phyloP scores from a whole-genome alignment of 1,140 invertebrate genomes.

The Camponotus floridanus region DNA sequence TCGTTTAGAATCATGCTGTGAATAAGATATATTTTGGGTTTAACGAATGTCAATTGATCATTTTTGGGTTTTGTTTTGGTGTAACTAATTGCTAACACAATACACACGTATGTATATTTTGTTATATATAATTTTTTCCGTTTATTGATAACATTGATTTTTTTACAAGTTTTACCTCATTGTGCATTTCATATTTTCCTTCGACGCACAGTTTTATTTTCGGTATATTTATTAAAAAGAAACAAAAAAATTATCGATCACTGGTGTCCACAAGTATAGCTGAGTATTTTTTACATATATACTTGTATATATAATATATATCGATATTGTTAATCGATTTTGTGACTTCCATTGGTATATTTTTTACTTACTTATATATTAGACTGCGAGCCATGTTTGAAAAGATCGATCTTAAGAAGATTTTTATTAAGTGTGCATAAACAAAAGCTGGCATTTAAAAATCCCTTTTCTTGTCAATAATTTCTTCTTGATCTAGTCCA shows the following conservation, averaged over 20 bases:
- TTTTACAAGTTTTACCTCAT: constrained; percentile 49
- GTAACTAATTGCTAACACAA: constrained; percentile 77
- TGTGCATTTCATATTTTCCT: constrained; percentile 53
- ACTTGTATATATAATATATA: constrained; percentile 22
- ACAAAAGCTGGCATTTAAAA: background rate
- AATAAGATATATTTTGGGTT: constrained; percentile 66
- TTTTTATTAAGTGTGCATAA: background rate
- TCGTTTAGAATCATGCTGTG: constrained; percentile 61
- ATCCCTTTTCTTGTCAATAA: constrained; percentile 28
- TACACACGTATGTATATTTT: constrained; percentile 65
- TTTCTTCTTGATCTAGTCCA: constrained; percentile 9
- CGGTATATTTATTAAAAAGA: constrained; percentile 50
- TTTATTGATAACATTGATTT: constrained; percentile 37
- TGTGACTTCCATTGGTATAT: constrained; percentile 22
- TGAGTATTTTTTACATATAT: constrained; percentile 75
- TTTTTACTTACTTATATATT: constrained; percentile 13
- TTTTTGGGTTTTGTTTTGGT: constrained; percentile 73
- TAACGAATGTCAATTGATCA: constrained; percentile 64
- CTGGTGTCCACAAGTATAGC: constrained; percentile 84
- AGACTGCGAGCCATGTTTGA: constrained; percentile 18
- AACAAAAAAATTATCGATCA: constrained; percentile 68
- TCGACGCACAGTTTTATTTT: constrained; percentile 43
- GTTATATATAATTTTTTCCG: constrained; percentile 23
- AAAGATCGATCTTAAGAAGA: constrained; percentile 10
- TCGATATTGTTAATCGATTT: constrained; percentile 19